These are phyloP conservation scores for Tipula confusa DNA, from an alignment of 2,888 invertebrate species.

Conservation along the genomic window DNA sequence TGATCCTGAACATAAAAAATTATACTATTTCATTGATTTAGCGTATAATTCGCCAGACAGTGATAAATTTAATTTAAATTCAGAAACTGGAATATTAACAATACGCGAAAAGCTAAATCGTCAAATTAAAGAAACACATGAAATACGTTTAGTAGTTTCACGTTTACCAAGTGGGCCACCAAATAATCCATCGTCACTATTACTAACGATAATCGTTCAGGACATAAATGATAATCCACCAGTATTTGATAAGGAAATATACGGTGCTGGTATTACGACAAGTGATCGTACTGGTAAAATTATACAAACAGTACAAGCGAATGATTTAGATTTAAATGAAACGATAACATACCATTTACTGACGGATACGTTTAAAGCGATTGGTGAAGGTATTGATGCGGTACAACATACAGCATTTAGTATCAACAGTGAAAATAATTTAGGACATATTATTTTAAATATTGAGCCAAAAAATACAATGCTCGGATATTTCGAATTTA, in stretches of 20 bases:
- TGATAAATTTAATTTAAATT: conserved; percentile 43
- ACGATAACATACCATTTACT: conserved; percentile 50
- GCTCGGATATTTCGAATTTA: conserved; percentile 60
- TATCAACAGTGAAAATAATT: conserved; percentile 48
- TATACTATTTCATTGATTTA: conserved; percentile 52
- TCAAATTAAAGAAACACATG: conserved; percentile 45
- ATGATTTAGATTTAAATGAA: conserved; percentile 53
- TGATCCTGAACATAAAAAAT: conserved; percentile 46
- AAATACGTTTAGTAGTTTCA: conserved; percentile 53
- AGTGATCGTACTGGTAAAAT: conserved; percentile 50
- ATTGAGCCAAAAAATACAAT: conserved; percentile 54
- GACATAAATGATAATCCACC: conserved; percentile 59
- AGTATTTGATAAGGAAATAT: conserved; percentile 50
- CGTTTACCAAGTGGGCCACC: conserved; percentile 45
- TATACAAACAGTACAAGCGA: conserved; percentile 56
- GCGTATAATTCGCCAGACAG: conserved; percentile 36
- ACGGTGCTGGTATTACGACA: conserved; percentile 54
- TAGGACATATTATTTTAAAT: conserved; percentile 53
- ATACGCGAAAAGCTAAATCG: conserved; percentile 51
- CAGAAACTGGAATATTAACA: conserved; percentile 45
- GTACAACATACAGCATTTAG: conserved; percentile 45
- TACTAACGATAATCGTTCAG: conserved; percentile 47
- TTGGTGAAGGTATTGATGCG: conserved; percentile 47
- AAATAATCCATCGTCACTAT: conserved; percentile 44
- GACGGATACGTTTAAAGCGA: conserved; percentile 47